Conservation (phyloP, 2,888 invertebrate species). For the Dasypolia templi region DNA sequence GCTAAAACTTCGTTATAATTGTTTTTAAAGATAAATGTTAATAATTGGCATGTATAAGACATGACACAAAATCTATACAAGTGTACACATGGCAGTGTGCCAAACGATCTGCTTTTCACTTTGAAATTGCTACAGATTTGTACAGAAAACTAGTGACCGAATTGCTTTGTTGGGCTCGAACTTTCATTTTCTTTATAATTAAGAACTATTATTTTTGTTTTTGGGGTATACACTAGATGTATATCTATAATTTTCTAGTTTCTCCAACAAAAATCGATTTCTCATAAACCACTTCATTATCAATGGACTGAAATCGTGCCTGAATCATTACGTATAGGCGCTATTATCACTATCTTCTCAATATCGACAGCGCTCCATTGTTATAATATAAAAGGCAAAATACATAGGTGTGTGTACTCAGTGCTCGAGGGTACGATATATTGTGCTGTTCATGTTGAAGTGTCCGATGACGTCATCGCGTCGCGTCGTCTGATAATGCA, state of each 20-base stretch:
- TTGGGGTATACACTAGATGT: background rate
- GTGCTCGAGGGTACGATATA: slow-evolving; percentile 40
- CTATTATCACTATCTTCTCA: slow-evolving; percentile 40
- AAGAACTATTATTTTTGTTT: background rate
- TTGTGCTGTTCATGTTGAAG: slow-evolving; percentile 38
- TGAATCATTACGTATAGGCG: slow-evolving; percentile 17
- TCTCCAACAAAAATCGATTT: background rate
- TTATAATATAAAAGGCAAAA: slow-evolving; percentile 49
- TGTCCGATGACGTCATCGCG: slow-evolving; percentile 58
- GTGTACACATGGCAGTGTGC: slow-evolving; percentile 40
- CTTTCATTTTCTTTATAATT: slow-evolving; percentile 1
- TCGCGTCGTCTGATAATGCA: slow-evolving; percentile 45
- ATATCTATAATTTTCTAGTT: background rate
- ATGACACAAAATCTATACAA: slow-evolving; percentile 13
- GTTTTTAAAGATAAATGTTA: slow-evolving; percentile 4
- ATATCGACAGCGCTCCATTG: slow-evolving; percentile 51
- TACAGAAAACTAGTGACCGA: slow-evolving; percentile 41
- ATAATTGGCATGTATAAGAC: slow-evolving; percentile 8
- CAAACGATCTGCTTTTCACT: slow-evolving; percentile 48
- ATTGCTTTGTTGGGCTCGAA: slow-evolving; percentile 15
- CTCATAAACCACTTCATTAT: slow-evolving; percentile 4
- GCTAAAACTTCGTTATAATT: background rate
- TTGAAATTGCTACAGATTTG: slow-evolving; percentile 55
- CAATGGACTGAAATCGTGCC: slow-evolving; percentile 6
- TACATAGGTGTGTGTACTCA: slow-evolving; percentile 35